phyloP scores from a whole-genome alignment of 2,888 invertebrate species.

The Aleiodes leptofemur region DNA sequence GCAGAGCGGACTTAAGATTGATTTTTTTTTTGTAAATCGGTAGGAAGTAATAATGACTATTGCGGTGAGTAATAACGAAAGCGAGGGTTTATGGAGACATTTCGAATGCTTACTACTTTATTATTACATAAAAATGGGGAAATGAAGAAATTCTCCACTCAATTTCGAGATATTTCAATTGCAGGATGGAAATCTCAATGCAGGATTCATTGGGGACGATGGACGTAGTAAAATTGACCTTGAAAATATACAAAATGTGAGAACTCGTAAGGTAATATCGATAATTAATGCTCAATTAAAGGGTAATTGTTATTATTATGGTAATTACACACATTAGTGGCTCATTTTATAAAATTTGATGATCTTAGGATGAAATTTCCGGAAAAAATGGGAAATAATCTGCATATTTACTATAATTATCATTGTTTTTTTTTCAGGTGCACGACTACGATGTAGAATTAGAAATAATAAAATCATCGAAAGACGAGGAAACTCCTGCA shows the following conservation, averaged over 20 bases:
- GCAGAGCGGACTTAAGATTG: neutral
- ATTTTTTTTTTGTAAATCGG: neutral
- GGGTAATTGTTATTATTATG: neutral
- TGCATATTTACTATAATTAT: too few relatives aligned
- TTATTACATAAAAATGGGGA: neutral
- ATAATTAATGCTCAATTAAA: conserved; percentile 6
- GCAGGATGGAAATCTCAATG: conserved; percentile 67
- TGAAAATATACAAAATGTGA: conserved; percentile 49
- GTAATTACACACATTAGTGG: neutral
- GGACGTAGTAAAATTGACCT: conserved; percentile 60
- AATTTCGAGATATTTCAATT: conserved; percentile 31
- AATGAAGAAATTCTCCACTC: neutral
- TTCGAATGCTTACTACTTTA: neutral
- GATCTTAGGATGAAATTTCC: too few relatives aligned
- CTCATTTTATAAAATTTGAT: too few relatives aligned
- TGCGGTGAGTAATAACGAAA: neutral
- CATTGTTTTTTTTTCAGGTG: neutral
- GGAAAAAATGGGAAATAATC: too few relatives aligned
- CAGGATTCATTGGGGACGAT: conserved; percentile 66
- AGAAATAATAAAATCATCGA: conserved; percentile 11
- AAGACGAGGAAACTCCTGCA: conserved; percentile 45
- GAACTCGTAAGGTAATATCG: conserved; percentile 20
- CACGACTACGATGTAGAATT: conserved; percentile 17
- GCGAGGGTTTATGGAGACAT: neutral
- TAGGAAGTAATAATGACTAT: neutral